Base-by-base conservation (phyloP, 2,797 vertebrate species). In the Bradypodion ventrale region DNA sequence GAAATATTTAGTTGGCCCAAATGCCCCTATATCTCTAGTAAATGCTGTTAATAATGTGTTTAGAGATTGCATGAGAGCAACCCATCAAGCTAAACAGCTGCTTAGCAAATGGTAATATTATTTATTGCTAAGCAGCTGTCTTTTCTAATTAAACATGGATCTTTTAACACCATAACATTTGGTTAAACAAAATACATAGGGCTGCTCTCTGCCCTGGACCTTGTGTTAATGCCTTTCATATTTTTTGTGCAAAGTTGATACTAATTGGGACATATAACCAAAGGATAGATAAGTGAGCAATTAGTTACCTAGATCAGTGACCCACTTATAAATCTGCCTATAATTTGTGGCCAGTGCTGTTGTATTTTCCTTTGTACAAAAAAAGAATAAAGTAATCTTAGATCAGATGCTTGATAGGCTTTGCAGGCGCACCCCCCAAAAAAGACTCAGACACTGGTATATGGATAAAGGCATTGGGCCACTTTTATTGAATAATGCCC, bases 71-170 rank as follows among this genome's bases (percentile, higher is more conserved):
- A n/a, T 79, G 21, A 27, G 42, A 74, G 59, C 19, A 63, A 37
- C 44, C 68, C 59, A 40, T 66, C 46, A 79, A 79, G 44, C 60
- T 73, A 73, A 19, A 75, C 3, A 80, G 44, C 68, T 16, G 44
- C 56, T 81, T 44, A 44, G 46, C 44, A 75, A 83, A 84, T 60
- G 12, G 16, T 25, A 16, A 74, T 44, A 65, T 49, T 66, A 75
- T 66, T 88, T 73, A 68, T 82, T 70, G 68, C 13, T 76, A 86
- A 92, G 83, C 86, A 89, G 83, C 76, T 88, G 73, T 25, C 70
- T 89, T 90, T 89, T 83, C 83, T 88, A 87, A 90, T 92, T 94
- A 91, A 90, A 81, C 89, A 89, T 87, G 83, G 73, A 32, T 40
- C 66, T 88, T 79, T 92, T 87, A 94, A 85, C 49, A 16, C 42